These are phyloP conservation scores for Pelochelys cantorii DNA, from an alignment of 2,797 vertebrate genomes.

Conservation along the genomic window DNA sequence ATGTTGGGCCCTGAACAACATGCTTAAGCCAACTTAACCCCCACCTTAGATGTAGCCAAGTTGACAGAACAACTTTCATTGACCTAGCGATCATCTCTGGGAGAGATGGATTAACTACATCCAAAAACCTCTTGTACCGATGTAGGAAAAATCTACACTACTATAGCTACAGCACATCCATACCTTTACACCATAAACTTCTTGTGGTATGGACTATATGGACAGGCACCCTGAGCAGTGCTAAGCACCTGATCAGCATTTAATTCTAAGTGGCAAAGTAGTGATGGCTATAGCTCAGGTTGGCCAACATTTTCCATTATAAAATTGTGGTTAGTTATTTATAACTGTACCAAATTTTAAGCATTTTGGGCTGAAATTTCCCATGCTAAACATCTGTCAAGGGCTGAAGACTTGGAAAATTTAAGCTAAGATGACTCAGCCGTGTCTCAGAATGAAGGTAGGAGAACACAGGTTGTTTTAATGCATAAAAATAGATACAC, in stretches of 20 bases:
- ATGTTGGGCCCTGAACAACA: background rate
- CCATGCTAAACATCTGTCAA: background rate
- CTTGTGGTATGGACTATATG: no score
- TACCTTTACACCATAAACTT: background rate
- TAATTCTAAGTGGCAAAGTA: background rate
- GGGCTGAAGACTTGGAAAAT: background rate
- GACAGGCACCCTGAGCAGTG: no score
- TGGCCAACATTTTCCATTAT: accelerated
- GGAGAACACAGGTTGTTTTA: background rate
- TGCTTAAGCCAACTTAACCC: background rate
- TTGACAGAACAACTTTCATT: background rate
- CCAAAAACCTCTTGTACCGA: background rate
- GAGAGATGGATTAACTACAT: no score
- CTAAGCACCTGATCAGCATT: no score
- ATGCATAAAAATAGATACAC: background rate
- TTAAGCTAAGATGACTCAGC: background rate
- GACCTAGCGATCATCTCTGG: no score
- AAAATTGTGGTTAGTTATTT: slow-evolving; percentile 41
- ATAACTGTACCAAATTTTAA: slow-evolving; percentile 31
- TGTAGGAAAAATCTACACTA: background rate
- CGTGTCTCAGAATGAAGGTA: slow-evolving; percentile 17
- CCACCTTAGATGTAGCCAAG: no score
- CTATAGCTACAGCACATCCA: background rate
- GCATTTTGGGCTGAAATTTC: slow-evolving; percentile 38
- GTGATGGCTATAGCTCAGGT: background rate